Evolutionary conservation across 64 coral and sea anemone species (phyloP), one percentile per base, ranked within the genome.

Genomic region (Montipora foliosa): DNA sequence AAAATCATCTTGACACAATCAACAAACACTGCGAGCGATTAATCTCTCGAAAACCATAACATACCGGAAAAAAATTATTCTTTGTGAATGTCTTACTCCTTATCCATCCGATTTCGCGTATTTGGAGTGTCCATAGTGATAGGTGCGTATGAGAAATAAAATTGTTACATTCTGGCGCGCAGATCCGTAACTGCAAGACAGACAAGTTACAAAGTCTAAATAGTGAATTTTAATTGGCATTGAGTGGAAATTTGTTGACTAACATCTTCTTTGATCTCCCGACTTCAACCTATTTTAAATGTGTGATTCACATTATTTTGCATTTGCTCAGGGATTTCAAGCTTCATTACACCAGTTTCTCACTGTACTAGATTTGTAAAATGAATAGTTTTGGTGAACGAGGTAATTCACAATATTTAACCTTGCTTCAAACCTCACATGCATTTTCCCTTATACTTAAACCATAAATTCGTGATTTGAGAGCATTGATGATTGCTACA

Each of bases 1-100:
- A 64, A 86, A 86, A 59, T 86, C 82, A 86, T 86, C 82, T 86
- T 86, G 45, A 86, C 46, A 50, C 66, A 49, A 71, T 86, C 49
- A 25, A 72, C 45, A 86, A 86, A 86, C 60, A 71, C 82, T 71
- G 25, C 25, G 25, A 25, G 25, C 66, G 45, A 71, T 4, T 22
- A 70, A 69, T 45, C 44, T 49, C 82, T 86, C 71, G 66, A 86
- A 22, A 15, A 46, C 19, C 64, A 71, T 71, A 13, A 64, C 12
- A 57, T 14, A 17, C 4, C 64, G 24, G 58, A 61, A 29, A 29
- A 47, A 55, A 83, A 67, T 6, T n/a, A 52, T 46, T 71, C 62
- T 64, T 45, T 4, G 8, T 70, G 19, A 44, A n/a, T 22, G 29
- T 70, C 66, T 86, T 50, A 10, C 19, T 64, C 46, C 21, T 71